Percentiles rank a stretch among this genome's conserved stretches.
These are phyloP conservation scores for Eristalinus sepulchralis DNA, from an alignment of 2,888 invertebrate species.

Conservation along the genomic window DNA sequence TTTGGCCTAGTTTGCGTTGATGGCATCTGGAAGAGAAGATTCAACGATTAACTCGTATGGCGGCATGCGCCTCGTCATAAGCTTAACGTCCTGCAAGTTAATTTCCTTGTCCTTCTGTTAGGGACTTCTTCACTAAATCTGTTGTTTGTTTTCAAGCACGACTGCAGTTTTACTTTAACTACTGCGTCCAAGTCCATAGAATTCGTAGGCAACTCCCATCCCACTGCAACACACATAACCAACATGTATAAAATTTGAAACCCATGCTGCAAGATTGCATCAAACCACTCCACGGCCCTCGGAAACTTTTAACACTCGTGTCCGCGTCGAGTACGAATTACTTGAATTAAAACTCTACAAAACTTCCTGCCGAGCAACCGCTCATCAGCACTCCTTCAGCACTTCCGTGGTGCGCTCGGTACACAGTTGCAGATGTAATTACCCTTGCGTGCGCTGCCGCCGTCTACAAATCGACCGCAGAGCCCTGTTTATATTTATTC, in stretches of 20 bases:
- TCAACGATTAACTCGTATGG: too few species aligned
- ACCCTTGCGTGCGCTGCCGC: neutral
- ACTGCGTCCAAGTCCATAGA: too few species aligned
- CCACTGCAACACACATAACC: too few species aligned
- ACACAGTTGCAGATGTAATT: neutral
- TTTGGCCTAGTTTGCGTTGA: too few species aligned
- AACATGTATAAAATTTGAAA: neutral
- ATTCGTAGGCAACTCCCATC: too few species aligned
- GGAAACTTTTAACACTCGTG: neutral
- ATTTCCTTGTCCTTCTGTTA: too few species aligned
- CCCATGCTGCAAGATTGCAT: neutral
- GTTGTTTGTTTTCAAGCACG: too few species aligned
- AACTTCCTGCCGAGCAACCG: slow-evolving; percentile 3
- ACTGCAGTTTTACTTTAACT: too few species aligned
- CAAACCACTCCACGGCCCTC: neutral
- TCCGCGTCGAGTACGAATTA: slow-evolving; percentile 25
- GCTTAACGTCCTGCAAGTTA: too few species aligned
- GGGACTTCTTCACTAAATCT: too few species aligned
- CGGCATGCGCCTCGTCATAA: too few species aligned
- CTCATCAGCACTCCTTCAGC: neutral
- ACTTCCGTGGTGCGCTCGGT: neutral
- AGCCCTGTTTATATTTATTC: neutral
- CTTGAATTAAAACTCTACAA: slow-evolving; percentile 35
- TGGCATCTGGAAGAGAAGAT: too few species aligned
- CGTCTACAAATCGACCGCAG: neutral